Base-by-base conservation (phyloP, 1,140 invertebrate genomes). In the Phortica variegata region DNA sequence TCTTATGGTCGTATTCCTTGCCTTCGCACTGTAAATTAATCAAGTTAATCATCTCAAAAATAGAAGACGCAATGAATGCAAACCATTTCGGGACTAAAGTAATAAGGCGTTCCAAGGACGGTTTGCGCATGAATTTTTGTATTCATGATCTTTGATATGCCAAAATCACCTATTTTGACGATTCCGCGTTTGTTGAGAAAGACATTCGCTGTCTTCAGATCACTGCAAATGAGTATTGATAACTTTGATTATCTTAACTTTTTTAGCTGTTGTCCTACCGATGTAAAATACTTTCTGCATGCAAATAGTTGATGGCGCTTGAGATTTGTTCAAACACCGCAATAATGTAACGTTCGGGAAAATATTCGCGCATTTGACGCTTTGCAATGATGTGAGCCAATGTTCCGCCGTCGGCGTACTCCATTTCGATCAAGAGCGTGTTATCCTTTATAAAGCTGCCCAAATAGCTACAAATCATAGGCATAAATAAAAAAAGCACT, bases 71-170 rank as follows among this genome's bases (percentile, higher is more conserved):
- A n/a, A 29, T 2, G 15, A 40, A 16, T 16, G 33, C 55, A 75
- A 77, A 87, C 86, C 86, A 90, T 90, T 77, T 90, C 88, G 2
- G 88, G 88, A 68, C 87, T 89, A 49, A 90, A 86, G 70, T 90
- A 90, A 74, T 89, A 89, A 2, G 88, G 88, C 12, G 88, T 90
- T 3, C 88, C 88, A n/a, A 90, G 59, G 36, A 90, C 86, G 2
- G 88, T 90, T 51, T 87, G 81, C 3, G 88, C 88, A 52, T 84
- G 85, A 20, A 81, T 81, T 57, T 82, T 80, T 0, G 87, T 86
- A 33, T 81, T 83, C 78, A 90, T 79, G 60, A 89, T 83, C 77
- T 90, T 90, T 2, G 85, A 86, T 44, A 90, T 90, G n/a, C 88
- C 88, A 79, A 90, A 90, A 75, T 90, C 88, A 2, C 88, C 87